Evolutionary conservation across 2,797 vertebrate species (phyloP).

Genomic region (Cygnus olor): DNA sequence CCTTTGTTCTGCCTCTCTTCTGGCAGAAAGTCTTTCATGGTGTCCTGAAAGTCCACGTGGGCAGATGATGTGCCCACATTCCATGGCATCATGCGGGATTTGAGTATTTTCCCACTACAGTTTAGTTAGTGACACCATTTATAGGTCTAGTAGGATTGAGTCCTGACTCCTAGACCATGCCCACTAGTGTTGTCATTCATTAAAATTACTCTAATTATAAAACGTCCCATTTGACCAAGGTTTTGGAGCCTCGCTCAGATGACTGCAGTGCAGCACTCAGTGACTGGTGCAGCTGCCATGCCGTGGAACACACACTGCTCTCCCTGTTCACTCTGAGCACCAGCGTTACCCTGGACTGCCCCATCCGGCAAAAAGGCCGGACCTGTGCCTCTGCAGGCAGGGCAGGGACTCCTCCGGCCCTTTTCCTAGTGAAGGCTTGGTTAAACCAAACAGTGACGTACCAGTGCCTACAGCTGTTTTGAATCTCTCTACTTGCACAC

Average conservation of each 20-base stretch:
- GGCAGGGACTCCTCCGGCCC: not conserved
- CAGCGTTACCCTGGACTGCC: not conserved
- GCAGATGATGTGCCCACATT: not conserved
- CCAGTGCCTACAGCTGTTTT: not conserved
- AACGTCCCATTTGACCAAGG: not conserved
- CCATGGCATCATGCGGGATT: not conserved
- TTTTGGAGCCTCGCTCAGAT: not conserved
- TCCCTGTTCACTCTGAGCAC: not conserved
- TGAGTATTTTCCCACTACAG: not conserved
- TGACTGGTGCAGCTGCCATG: not conserved
- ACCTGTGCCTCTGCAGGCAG: not conserved
- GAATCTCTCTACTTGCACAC: not conserved
- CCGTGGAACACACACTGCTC: not conserved
- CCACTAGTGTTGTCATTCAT: not conserved
- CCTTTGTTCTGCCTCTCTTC: not conserved
- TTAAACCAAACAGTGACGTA: not conserved
- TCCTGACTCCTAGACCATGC: not conserved
- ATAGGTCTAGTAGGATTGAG: not conserved
- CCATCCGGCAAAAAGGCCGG: not conserved
- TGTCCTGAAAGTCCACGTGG: rapidly evolving
- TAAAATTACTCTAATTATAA: not conserved
- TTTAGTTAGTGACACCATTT: not conserved
- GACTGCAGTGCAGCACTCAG: not conserved
- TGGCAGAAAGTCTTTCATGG: not conserved
- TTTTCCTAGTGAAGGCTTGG: not conserved